phyloP scores from a whole-genome alignment of 2,797 vertebrate species.

The Acanthurus lineatus region DNA sequence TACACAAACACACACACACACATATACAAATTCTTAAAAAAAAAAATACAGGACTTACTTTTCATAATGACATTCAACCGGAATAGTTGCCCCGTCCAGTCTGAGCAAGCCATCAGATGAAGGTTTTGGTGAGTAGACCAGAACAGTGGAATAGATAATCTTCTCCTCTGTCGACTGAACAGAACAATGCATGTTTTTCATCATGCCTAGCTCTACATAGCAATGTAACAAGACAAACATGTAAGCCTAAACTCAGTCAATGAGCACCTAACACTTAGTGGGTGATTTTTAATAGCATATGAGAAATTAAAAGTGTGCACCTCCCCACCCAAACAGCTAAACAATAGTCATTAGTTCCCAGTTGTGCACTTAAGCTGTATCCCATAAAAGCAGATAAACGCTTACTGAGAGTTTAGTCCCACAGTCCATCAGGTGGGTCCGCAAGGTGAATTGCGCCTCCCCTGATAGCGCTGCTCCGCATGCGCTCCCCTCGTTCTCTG shows the following conservation, averaged over 20 bases:
- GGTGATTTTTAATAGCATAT: too few relatives aligned
- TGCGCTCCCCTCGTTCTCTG: neutral
- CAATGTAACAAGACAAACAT: neutral
- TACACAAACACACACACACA: neutral
- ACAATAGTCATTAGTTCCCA: too few relatives aligned
- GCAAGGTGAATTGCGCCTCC: constrained; percentile 63
- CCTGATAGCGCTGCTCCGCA: constrained; percentile 66
- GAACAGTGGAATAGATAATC: constrained; percentile 76
- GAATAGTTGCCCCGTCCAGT: constrained; percentile 66
- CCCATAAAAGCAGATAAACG: neutral
- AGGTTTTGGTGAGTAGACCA: constrained; percentile 75
- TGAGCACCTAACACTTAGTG: neutral
- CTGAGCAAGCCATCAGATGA: constrained; percentile 71
- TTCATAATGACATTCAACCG: constrained; percentile 80
- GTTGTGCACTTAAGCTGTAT: too few relatives aligned
- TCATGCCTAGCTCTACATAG: neutral
- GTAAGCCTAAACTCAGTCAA: neutral
- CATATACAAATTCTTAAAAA: rapidly evolving
- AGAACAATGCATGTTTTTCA: neutral
- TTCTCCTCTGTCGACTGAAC: constrained; percentile 73
- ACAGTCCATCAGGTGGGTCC: constrained; percentile 67
- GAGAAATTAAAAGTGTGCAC: neutral
- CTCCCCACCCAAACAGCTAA: neutral
- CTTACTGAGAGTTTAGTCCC: constrained; percentile 79
- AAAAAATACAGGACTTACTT: constrained; percentile 58